Percentiles rank a stretch among this genome's conserved stretches.
These are phyloP conservation scores for Eupeodes corollae DNA, from an alignment of 1,140 invertebrate genomes.

Conservation along the genomic window DNA sequence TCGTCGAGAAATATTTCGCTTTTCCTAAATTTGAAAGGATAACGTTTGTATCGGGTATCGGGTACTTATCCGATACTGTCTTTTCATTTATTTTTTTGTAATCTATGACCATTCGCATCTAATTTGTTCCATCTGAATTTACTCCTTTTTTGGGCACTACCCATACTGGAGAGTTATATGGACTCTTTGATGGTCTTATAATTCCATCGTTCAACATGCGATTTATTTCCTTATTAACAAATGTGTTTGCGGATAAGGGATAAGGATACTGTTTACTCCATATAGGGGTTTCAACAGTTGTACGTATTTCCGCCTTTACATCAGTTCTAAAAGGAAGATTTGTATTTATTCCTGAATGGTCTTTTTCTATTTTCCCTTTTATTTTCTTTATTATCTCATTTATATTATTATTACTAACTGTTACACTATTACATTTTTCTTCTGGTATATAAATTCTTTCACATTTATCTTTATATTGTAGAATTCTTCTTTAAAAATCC, in stretches of 20 bases:
- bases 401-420: too few species aligned
- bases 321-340: background rate
- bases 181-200: background rate
- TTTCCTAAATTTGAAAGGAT: background rate
- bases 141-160: conserved; percentile 5
- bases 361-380: too few species aligned
- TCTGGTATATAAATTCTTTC: too few species aligned
- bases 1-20: background rate
- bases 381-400: too few species aligned
- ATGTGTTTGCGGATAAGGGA: background rate
- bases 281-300: background rate
- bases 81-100: conserved; percentile 1
- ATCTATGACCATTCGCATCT: conserved; percentile 1
- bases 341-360: too few species aligned
- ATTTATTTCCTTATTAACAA: background rate
- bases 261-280: conserved; percentile 3
- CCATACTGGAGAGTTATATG: conserved; percentile 3
- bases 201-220: background rate
- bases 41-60: too few species aligned
- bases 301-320: background rate
- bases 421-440: too few species aligned
- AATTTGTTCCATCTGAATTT: background rate
- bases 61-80: too few species aligned
- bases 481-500: too few species aligned
- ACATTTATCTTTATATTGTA: too few species aligned